Evolutionary conservation across 2,113 vertebrate species (phyloP), one percentile per base, ranked within the genome.

Genomic region (Cynocephalus volans): DNA sequence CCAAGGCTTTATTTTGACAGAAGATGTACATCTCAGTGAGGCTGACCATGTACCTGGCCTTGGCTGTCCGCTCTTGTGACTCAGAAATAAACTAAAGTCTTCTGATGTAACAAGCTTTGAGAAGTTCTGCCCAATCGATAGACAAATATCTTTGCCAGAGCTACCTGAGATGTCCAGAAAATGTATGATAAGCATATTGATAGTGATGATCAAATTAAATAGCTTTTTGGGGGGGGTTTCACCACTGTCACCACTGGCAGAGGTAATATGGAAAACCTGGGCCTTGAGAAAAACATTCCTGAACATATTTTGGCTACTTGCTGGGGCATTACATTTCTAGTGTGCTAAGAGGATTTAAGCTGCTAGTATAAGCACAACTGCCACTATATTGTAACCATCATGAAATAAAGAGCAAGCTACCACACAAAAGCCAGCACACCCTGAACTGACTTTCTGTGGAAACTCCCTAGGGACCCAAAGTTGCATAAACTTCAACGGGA

Each of bases 401-500:
- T 65, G 93, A 95, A 76, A 45, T 50, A 92, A 94, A 89, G 73
- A 95, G 79, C 95, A 92, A 85, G 33, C 72, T n/a, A 15, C 14
- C 33, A 52, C 17, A 17, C 17, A n/a, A 33, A 3, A 80, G n/a
- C 73, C 85, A 82, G 72, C 65, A 96, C 28, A 67, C 41, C 33
- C 60, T 65, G 72, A 81, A 87, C 15, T 45, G 41, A 83, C 41
- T 81, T n/a, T 70, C 92, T 88, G 72, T 41, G 73, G 33, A 93
- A 96, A 88, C 56, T 88, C 93, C 77, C 72, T 52, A 58, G 41
- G 76, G 92, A 72, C 72, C 58, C 82, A 45, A 62, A 50, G 24
- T 96, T 96, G 73, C 89, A 93, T 85, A 96, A 97, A 96, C 91
- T 21, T 67, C 92, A 85, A 64, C 1, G 1, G 56, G n/a, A 97